phyloP scores from a whole-genome alignment of 2,888 invertebrate species.

The Epinotia demarniana region DNA sequence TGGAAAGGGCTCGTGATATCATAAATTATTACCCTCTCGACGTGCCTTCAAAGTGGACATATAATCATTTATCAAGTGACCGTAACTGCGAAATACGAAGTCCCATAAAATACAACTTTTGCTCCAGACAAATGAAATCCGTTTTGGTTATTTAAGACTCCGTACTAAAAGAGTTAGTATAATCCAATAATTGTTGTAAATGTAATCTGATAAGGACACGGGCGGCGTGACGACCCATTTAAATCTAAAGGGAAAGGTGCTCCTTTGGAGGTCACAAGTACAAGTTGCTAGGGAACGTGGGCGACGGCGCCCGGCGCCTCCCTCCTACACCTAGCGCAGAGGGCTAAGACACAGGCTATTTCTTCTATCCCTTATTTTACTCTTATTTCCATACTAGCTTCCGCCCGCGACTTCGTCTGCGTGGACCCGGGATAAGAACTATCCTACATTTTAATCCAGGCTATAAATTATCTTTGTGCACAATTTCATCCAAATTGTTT shows the following conservation, averaged over 20 bases:
- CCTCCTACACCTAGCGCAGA: conserved; percentile 46
- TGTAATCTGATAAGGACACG: conserved; percentile 42
- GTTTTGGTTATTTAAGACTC: conserved; percentile 12
- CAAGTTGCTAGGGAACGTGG: conserved; percentile 55
- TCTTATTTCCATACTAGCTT: not conserved
- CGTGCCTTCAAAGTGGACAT: not conserved
- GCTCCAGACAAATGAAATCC: not conserved
- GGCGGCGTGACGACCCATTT: conserved; percentile 47
- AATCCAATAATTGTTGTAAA: conserved; percentile 40
- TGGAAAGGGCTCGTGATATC: not conserved
- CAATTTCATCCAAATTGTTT: no score
- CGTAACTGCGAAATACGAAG: not conserved
- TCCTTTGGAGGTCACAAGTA: conserved; percentile 43
- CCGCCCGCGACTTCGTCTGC: no score
- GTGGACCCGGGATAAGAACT: no score
- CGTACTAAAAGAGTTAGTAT: conserved; percentile 16
- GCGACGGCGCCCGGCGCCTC: conserved; percentile 60
- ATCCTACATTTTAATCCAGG: no score
- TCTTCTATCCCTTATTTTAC: not conserved
- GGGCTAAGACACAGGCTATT: conserved; percentile 26
- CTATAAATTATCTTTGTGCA: no score
- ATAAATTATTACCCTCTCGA: conserved; percentile 25
- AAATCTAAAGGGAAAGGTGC: conserved; percentile 45
- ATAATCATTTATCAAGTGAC: not conserved
- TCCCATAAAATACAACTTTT: not conserved